phyloP scores from a whole-genome alignment of 2,113 vertebrate species.

The Cricetomys ansorgei region DNA sequence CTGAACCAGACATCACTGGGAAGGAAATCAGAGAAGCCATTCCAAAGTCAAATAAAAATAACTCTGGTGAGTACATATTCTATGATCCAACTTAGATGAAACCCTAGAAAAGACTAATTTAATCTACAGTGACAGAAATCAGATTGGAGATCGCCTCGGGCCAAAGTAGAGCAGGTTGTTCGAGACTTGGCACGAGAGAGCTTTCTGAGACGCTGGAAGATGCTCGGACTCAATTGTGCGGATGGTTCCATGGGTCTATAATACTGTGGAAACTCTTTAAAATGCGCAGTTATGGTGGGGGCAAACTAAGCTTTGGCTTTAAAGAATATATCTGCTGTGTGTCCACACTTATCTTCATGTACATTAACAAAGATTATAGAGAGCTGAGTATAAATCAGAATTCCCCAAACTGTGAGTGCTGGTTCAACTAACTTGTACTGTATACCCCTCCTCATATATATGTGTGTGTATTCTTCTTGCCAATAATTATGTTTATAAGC shows the following conservation, averaged over 20 bases:
- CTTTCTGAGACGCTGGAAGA: not conserved
- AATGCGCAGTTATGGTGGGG: not conserved
- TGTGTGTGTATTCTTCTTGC: not conserved
- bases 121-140: conserved; percentile 52
- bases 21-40: conserved; percentile 70
- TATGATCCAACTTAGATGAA: conserved; percentile 57
- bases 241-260: not conserved
- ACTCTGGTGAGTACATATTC: conserved; percentile 36
- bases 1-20: conserved; percentile 62
- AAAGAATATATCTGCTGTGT: not conserved
- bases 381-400: conserved; percentile 9
- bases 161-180: not conserved
- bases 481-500: not conserved
- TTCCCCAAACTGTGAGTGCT: not conserved
- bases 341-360: not conserved
- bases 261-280: not conserved
- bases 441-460: not conserved
- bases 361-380: not conserved
- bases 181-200: not conserved
- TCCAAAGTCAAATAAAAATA: conserved; percentile 77
- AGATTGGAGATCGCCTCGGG: conserved; percentile 19
- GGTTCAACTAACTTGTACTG: not conserved
- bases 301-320: conserved; percentile 9
- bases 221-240: not conserved
- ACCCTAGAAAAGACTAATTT: conserved; percentile 54